Conservation (phyloP, 1,140 invertebrate genomes). For the Asobara japonica region DNA sequence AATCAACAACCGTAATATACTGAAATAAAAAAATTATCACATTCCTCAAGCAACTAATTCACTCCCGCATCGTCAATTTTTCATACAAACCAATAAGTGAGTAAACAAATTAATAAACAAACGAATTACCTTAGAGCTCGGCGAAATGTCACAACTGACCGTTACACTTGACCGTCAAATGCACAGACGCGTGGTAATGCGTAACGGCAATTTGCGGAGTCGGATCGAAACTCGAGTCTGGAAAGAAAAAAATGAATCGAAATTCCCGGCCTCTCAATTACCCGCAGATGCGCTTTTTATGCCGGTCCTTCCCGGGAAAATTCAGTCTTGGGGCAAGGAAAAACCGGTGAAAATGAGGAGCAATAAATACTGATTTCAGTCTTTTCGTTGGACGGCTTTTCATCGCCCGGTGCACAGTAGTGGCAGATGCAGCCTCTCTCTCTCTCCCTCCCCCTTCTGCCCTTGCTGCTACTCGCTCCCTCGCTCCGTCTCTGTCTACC, state of each 20-base stretch:
- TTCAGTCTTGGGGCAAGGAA: not conserved
- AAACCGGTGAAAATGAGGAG: not conserved
- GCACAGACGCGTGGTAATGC: not conserved
- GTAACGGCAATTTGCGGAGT: constrained; percentile 4
- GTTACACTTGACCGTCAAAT: constrained; percentile 13
- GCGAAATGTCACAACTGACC: not conserved
- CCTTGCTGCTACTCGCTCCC: not conserved
- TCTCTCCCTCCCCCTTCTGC: not conserved
- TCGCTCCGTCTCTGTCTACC: not conserved
- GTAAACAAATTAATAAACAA: not conserved
- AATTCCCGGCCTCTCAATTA: not conserved
- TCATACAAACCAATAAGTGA: not conserved
- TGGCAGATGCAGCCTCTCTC: constrained; percentile 7
- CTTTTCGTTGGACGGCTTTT: constrained; percentile 7
- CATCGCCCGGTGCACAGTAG: not conserved
- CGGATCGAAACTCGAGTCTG: not conserved
- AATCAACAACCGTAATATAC: not conserved
- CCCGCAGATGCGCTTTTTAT: too few species aligned
- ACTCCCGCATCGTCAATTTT: too few species aligned
- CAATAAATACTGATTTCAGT: constrained; percentile 1
- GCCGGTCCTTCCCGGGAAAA: too few species aligned
- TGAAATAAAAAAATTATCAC: too few species aligned
- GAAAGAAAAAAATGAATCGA: not conserved
- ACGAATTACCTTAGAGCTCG: not conserved
- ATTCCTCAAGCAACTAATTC: too few species aligned